Conservation (phyloP, 2,113 vertebrate species). For the Girardinichthys multiradiatus region DNA sequence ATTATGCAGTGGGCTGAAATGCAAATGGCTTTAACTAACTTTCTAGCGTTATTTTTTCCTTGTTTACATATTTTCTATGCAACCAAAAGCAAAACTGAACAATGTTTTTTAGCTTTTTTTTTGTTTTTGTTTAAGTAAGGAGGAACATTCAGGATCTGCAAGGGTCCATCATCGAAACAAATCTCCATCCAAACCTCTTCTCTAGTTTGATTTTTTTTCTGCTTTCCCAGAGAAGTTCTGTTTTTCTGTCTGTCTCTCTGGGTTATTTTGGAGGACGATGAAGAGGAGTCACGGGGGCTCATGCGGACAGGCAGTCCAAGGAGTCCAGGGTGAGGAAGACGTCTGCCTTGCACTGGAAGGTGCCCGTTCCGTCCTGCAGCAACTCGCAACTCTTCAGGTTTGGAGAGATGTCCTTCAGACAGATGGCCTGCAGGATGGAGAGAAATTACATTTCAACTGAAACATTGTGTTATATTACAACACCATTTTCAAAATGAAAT, state of each 20-base stretch:
- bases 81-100: slow-evolving; percentile 55
- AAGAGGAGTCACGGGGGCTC: slow-evolving; percentile 38
- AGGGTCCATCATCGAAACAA: slow-evolving; percentile 35
- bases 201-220: not conserved
- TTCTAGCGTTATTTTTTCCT: slow-evolving; percentile 18
- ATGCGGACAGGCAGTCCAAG: slow-evolving; percentile 69
- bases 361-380: slow-evolving; percentile 70
- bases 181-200: slow-evolving; percentile 1
- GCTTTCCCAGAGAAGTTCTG: slow-evolving; percentile 17
- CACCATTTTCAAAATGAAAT: too few species aligned
- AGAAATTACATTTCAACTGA: not conserved
- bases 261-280: slow-evolving; percentile 4
- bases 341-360: slow-evolving; percentile 82
- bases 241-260: not conserved
- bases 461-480: not conserved
- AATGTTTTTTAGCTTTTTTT: slow-evolving; percentile 2
- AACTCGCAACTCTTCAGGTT: slow-evolving; percentile 83
- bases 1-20: not conserved
- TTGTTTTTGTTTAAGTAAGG: slow-evolving; percentile 31
- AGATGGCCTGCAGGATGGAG: slow-evolving; percentile 72
- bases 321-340: slow-evolving; percentile 80
- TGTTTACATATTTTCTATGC: slow-evolving; percentile 34
- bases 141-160: slow-evolving; percentile 75
- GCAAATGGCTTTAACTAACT: not conserved
- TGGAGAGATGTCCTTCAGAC: slow-evolving; percentile 79